Evolutionary conservation across 2,797 vertebrate species (phyloP), one percentile per base, ranked within the genome.

Genomic region (Myripristis murdjan): DNA sequence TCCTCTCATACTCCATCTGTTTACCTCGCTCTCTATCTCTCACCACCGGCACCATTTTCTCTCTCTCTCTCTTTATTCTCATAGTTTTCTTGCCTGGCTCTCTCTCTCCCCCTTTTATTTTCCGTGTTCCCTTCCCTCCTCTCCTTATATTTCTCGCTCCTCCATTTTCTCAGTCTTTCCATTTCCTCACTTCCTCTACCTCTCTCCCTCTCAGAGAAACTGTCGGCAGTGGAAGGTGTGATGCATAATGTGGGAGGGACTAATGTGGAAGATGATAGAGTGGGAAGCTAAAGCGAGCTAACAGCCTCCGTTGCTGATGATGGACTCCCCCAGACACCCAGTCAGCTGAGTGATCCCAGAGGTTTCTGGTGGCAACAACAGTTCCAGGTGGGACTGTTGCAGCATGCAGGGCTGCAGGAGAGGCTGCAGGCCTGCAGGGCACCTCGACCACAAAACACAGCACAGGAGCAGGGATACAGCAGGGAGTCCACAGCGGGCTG

Each of bases 1-100:
- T 52, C 20, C 49, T 56, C 53, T 72, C 67, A 65, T 59, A 52
- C 41, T 72, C 67, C 66, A 61, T 71, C 63, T 80, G 70, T 62
- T 74, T 57, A 54, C 53, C 54, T 49, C 28, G 26, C 26, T 33
- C 31, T 51, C 49, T n/a, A 24, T 61, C 51, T 52, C 46, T 15
- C 18, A 15, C 33, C 20, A 22, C 5, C 43, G 44, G n/a, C 48
- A 22, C 16, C 44, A 63, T 47, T 10, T n/a, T n/a, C 28, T 16
- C 18, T 41, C 3, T 24, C 33, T 8, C 33, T 31, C 33, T 7
- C 35, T 35, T 35, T 10, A 7, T 10, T 35, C 7, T 10, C 11
- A 28, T 11, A 8, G 10, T 15, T 58, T 55, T 24, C 10, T 35
- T 12, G n/a, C 20, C 6, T 12, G 7, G 16, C 16, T 33, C 24